These are phyloP conservation scores for Apis cerana DNA, from an alignment of 1,140 invertebrate species.

Conservation along the genomic window DNA sequence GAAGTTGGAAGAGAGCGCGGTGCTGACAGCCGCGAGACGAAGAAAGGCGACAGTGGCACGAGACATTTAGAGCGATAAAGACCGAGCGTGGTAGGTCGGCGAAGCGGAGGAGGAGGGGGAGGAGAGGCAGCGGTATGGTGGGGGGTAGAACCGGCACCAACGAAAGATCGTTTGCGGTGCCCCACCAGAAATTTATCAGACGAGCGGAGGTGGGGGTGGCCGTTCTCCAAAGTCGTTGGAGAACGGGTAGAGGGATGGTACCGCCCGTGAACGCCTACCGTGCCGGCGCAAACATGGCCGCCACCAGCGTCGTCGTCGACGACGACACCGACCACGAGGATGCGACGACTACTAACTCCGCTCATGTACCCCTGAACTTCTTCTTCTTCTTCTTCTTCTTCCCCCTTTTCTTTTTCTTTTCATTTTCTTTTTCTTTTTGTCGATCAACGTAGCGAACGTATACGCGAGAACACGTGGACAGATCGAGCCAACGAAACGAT, in stretches of 20 bases:
- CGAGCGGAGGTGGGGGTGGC: constrained; percentile 61
- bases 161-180: constrained; percentile 66
- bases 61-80: background rate
- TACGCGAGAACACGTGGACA: background rate
- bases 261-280: constrained; percentile 76
- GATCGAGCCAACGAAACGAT: background rate
- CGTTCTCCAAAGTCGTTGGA: constrained; percentile 76
- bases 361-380: background rate
- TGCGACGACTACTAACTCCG: background rate
- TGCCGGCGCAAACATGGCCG: constrained; percentile 81
- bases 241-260: constrained; percentile 63
- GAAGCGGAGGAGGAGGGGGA: background rate
- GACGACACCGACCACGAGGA: constrained; percentile 12
- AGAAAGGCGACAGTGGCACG: background rate
- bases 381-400: background rate
- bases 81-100: background rate
- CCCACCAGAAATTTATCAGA: constrained; percentile 55
- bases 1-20: background rate
- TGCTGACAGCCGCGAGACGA: constrained; percentile 27
- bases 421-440: too few relatives aligned
- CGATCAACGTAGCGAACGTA: background rate
- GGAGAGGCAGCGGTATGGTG: constrained; percentile 9
- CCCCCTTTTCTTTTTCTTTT: too few relatives aligned
- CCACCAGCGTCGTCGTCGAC: constrained; percentile 43
- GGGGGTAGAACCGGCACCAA: constrained; percentile 70